phyloP scores from a whole-genome alignment of 1,140 invertebrate species.

The Monochamus saltuarius region DNA sequence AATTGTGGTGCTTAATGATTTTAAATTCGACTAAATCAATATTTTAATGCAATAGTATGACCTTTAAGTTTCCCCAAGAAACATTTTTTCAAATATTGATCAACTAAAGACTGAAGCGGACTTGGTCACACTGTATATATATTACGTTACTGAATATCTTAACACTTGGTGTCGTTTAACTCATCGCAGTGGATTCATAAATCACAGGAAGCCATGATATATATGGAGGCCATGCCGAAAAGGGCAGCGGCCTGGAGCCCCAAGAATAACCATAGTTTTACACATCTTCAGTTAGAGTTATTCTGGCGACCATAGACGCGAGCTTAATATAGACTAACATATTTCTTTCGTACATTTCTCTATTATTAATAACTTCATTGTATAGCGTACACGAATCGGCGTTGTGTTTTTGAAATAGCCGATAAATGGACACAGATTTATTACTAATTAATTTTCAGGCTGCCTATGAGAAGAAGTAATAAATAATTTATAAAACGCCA shows the following conservation, averaged over 20 bases:
- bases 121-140: too few species aligned
- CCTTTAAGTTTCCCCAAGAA: too few species aligned
- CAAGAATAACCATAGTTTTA: conserved; percentile 34
- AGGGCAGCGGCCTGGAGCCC: conserved; percentile 43
- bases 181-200: conserved; percentile 28
- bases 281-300: conserved; percentile 7
- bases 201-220: conserved; percentile 43
- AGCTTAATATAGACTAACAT: too few species aligned
- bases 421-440: conserved; percentile 26
- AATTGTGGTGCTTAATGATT: too few species aligned
- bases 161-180: too few species aligned
- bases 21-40: too few species aligned
- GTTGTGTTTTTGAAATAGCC: conserved; percentile 3
- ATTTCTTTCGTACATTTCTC: too few species aligned
- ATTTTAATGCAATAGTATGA: too few species aligned
- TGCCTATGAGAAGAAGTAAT: conserved; percentile 17
- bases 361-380: neutral
- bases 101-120: too few species aligned
- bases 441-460: conserved; percentile 11
- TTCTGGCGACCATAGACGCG: conserved; percentile 8
- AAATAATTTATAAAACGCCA: conserved; percentile 31
- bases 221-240: conserved; percentile 44
- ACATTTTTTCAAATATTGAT: too few species aligned
- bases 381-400: neutral
- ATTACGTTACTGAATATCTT: too few species aligned